Base-by-base conservation (phyloP, 2,888 invertebrate species). In the Priocnemis perturbator region DNA sequence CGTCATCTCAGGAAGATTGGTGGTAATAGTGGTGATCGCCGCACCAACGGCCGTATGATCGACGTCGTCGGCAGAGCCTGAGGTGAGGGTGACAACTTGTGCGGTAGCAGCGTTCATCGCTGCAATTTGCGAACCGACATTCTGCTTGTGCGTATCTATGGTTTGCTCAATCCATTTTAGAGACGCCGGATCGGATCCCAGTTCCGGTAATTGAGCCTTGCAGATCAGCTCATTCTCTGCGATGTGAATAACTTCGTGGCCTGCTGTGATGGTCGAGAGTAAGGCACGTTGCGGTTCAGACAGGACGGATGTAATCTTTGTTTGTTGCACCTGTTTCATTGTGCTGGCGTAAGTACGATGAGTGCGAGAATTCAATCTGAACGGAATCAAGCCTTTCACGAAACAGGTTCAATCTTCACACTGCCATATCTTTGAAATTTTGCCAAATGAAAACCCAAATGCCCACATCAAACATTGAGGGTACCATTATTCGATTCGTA, bases 21-120 rank as follows among this genome's bases (percentile, higher is more conserved):
- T 96, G 44, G 98, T 97, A 83, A 99, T 99, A 60, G 98, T 98
- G 11, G 97, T 97, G 74, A 99, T 98, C 30, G 99, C 99, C 0
- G 98, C 97, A 0, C 98, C 98, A 0, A 99, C 97, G 0, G 98
- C 97, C 3, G 96, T 96, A 87, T 98, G 97, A 89, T 98, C 98
- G 9, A 98, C 96, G 81, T 98, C 97, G 77, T 97, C 96, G 0
- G 94, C 93, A 0, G 93, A 91, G 3, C 93, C 94, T 2, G 95
- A 95, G 0, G 97, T 97, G 67, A 96, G 91, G 0, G 97, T 97
- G 67, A 98, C 96, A 60, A 98, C 96, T 90, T 98, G 98, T 9
- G 99, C 99, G 0, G 99, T 99, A 65, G 99, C 99, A 0, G 99
- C 99, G 90, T 97, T 99, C 98, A 99, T 99, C 68, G 98, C 98